Conservation (phyloP, 2,888 invertebrate species). For the Nipponacmea schrenckii region DNA sequence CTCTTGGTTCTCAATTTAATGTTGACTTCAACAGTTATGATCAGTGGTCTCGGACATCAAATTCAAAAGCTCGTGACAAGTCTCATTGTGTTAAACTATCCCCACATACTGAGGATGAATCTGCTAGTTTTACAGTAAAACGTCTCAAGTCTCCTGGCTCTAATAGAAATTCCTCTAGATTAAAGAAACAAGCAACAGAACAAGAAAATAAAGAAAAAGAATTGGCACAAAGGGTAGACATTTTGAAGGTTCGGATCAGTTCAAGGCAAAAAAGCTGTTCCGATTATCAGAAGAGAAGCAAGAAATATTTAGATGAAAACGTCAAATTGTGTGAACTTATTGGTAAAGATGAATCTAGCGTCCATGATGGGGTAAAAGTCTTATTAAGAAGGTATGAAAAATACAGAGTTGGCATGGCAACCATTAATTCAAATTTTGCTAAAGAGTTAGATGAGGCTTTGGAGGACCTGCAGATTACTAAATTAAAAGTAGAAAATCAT, state of each 20-base stretch:
- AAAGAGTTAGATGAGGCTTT: conserved; percentile 48
- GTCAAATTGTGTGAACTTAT: conserved; percentile 51
- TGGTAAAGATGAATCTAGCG: conserved; percentile 48
- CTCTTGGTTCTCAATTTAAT: conserved; percentile 53
- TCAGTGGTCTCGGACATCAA: conserved; percentile 52
- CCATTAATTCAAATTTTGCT: conserved; percentile 53
- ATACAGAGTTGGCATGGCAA: conserved; percentile 61
- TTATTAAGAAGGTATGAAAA: conserved; percentile 63
- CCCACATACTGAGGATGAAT: neutral
- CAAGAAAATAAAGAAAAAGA: conserved; percentile 47
- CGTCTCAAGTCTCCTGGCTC: conserved; percentile 30
- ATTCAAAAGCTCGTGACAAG: conserved; percentile 22
- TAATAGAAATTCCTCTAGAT: conserved; percentile 40
- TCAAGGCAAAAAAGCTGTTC: conserved; percentile 53
- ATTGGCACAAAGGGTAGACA: conserved; percentile 51
- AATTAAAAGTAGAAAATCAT: conserved; percentile 32
- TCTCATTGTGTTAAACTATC: conserved; percentile 16
- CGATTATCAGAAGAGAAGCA: conserved; percentile 55
- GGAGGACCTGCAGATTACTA: conserved; percentile 45
- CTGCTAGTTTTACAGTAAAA: conserved; percentile 21
- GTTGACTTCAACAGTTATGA: conserved; percentile 56
- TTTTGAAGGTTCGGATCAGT: conserved; percentile 54
- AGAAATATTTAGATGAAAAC: conserved; percentile 58
- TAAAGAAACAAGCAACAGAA: conserved; percentile 48
- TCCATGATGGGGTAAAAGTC: conserved; percentile 57